These are phyloP conservation scores for Acanthosepion pharaonis DNA, from an alignment of 2,888 invertebrate species.

Conservation along the genomic window DNA sequence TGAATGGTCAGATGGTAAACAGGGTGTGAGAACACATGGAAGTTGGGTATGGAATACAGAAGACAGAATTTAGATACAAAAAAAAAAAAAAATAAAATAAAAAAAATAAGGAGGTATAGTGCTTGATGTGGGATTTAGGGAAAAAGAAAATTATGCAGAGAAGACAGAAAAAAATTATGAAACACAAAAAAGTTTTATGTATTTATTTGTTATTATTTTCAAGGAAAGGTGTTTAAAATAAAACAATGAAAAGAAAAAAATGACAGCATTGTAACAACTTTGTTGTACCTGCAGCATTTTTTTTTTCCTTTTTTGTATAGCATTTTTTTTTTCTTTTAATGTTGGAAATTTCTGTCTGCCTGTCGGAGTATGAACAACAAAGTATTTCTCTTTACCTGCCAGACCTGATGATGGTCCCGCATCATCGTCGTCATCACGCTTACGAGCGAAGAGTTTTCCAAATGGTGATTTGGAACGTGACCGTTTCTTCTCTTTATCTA, in stretches of 20 bases:
- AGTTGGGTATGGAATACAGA: too few relatives aligned
- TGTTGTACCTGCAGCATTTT: not conserved
- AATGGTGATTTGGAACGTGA: constrained; percentile 95
- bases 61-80: too few relatives aligned
- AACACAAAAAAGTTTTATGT: not conserved
- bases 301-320: not conserved
- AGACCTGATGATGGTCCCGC: constrained; percentile 42
- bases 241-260: not conserved
- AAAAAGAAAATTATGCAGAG: not conserved
- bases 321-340: not conserved
- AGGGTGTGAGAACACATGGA: not conserved
- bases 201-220: not conserved
- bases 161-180: not conserved
- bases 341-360: not conserved
- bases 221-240: not conserved
- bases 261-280: not conserved
- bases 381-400: constrained; percentile 40
- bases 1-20: not conserved
- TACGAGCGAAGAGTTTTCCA: constrained; percentile 76
- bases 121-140: not conserved
- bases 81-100: too few relatives aligned
- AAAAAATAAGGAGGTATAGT: too few relatives aligned
- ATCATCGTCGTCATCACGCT: constrained; percentile 51
- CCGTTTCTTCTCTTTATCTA: constrained; percentile 80
- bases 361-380: constrained; percentile 12